Evolutionary conservation across 2,113 vertebrate genomes (phyloP).

Genomic region (Lucifuga dentata): DNA sequence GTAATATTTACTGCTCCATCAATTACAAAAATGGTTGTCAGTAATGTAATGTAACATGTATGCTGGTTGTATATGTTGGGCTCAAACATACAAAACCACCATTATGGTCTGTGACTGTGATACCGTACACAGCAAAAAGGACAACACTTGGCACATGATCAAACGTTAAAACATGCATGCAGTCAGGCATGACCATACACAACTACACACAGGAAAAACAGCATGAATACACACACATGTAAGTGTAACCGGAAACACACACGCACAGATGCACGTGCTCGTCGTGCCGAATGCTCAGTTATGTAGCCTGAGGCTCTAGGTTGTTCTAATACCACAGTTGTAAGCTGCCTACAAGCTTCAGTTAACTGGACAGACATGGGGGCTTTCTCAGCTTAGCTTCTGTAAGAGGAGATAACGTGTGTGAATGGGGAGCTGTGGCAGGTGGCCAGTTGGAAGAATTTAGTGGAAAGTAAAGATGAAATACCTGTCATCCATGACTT

Average conservation of each 20-base stretch:
- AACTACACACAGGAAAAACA: not conserved
- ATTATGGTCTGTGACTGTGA: too few species aligned
- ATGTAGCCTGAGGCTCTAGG: conserved; percentile 30
- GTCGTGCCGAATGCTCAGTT: conserved; percentile 24
- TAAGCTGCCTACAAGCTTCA: conserved; percentile 21
- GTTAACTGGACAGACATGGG: conserved; percentile 34
- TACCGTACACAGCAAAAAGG: too few species aligned
- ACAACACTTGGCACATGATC: too few species aligned
- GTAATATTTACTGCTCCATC: too few species aligned
- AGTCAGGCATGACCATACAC: too few species aligned
- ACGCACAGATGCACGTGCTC: not conserved
- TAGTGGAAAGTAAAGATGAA: conserved; percentile 7
- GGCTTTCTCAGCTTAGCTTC: conserved; percentile 19
- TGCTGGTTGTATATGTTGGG: too few species aligned
- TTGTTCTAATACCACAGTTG: conserved; percentile 37
- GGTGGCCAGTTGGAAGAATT: not conserved
- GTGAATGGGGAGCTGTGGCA: conserved; percentile 10
- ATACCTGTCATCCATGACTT: not conserved
- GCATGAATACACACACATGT: not conserved
- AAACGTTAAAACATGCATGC: too few species aligned
- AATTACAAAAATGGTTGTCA: too few species aligned
- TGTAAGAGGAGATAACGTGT: conserved; percentile 15
- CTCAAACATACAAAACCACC: too few species aligned
- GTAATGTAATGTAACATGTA: too few species aligned
- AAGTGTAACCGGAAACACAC: conserved; percentile 15